Evolutionary conservation across 2,797 vertebrate species (phyloP), one percentile per base, ranked within the genome.

Genomic region (Crocidura indochinensis): DNA sequence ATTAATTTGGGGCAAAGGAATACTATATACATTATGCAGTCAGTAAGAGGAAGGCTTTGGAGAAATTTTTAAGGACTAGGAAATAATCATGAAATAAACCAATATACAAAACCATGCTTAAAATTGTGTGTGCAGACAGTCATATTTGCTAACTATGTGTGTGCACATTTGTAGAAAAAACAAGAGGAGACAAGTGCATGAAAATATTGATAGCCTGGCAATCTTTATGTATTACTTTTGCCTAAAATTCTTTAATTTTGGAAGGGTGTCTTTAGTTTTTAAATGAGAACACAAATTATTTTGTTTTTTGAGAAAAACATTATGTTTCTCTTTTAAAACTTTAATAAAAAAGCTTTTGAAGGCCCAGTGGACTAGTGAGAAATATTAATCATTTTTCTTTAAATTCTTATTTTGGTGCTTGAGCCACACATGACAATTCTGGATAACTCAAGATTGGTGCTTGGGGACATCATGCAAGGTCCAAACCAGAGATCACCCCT

Each of bases 91-190:
- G 65, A 93, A 81, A 91, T 31, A 51, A 90, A 68, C 1, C 2
- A 72, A 46, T 67, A 60, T 64, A 64, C 73, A 92, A 90, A 95
- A 92, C 74, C 31, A 64, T 15, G 65, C 73, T 88, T 91, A 27
- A 76, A 83, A 26, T 53, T 68, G 20, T 49, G 22, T 75, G 44
- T 49, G 22, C 73, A 73, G 10, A 7, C 29, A 38, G 74, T 90
- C 65, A 60, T 31, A 76, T 83, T 56, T 73, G 69, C 20, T 79
- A 91, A 93, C 26, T 76, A 46, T 11, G 3, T 22, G 3, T 22
- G 67, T 2, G 4, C 20, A 68, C 56, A 84, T 82, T 65, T 71
- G n/a, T 65, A 81, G 65, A 84, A 56, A 81, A 92, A 89, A 72
- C 29, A 86, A 64, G 27, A 67, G 46, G 10, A 82, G 65, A 29